Evolutionary conservation across 2,888 invertebrate species (phyloP), one percentile per base, ranked within the genome.

Genomic region (Mesochorus sp.): DNA sequence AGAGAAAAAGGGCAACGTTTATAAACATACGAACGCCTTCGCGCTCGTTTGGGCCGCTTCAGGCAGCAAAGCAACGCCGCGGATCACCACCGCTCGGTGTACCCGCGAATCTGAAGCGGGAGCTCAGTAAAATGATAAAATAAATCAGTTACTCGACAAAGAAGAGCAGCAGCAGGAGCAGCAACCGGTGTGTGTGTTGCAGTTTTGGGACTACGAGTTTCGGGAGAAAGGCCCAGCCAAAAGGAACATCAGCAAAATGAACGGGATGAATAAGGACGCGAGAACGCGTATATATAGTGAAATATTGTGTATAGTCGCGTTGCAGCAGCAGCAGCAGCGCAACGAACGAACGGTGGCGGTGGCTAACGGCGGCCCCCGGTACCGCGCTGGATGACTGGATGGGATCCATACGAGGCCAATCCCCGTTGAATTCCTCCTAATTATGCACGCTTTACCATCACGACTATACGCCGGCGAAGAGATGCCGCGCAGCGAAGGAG

Each of bases 371-470:
- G 51, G 71, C 39, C 21, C 6, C 51, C 59, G 57, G 77, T 64
- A 77, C 64, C 49, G 49, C 49, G 55, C 51, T 37, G 83, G 86
- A 89, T 89, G 89, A 89, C 88, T 88, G 86, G 88, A 87, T 86
- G 86, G 86, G 87, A 87, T 88, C 85, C 88, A 83, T 86, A 87
- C 85, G 86, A 86, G 86, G 88, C 88, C 89, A 90, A 90, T 90
- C 89, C 89, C 85, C 83, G 86, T 87, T 89, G 89, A 90, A 90
- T 89, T 89, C 89, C 88, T 89, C 88, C 87, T 89, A 90, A 90
- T 90, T 90, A 90, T 90, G 89, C 89, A 90, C 88, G 90, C 88
- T 90, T 89, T 89, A 85, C 88, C 88, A 88, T 85, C 85, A 83
- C 83, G 84, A 85, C 86, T 86, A 84, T 79, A 72, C 57, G 12